Evolutionary conservation across 2,797 vertebrate species (phyloP), one percentile per base, ranked within the genome.

Genomic region (Brotula barbata): DNA sequence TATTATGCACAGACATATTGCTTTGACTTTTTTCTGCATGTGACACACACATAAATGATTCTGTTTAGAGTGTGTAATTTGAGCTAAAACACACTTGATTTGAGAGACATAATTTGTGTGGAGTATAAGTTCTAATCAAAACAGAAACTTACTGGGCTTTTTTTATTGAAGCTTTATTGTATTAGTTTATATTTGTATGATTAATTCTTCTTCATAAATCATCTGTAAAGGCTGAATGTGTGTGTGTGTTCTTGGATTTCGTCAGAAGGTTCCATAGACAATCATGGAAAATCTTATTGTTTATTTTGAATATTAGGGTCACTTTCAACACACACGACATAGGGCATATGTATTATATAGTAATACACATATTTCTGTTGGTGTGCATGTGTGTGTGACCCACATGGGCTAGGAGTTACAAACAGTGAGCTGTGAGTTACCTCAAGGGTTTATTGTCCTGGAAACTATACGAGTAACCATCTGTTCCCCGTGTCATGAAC

Each of bases 401-500:
- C 12, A 16, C 25, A 14, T 62, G 14, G 44, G 16, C 13, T 40
- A 34, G 16, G 23, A 34, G 7, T 19, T n/a, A n/a, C 6, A 45
- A 28, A 40, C 11, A 15, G 54, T 22, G 31, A 17, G 42, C 36
- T 13, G 46, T 20, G 14, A 11, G 8, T 49, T 33, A 47, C 19
- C 47, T 23, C 7, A 0, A 37, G 3, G 13, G 9, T 63, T n/a
- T 25, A 46, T 13, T 52, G 60, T 51, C 7, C 39, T 56, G 23
- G 37, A 59, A 47, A 47, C 22, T 11, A 45, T 40, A 13, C 17
- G 36, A 58, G 28, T 22, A 11, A 16, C 39, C 17, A 45, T 55
- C 45, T 51, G 48, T 46, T 56, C 20, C 21, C 22, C 65, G 34
- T n/a, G n/a, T n/a, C n/a, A n/a, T n/a, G n/a, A n/a, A n/a, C n/a